phyloP scores from a whole-genome alignment of 1,140 invertebrate species.

The Euglossa dilemma region DNA sequence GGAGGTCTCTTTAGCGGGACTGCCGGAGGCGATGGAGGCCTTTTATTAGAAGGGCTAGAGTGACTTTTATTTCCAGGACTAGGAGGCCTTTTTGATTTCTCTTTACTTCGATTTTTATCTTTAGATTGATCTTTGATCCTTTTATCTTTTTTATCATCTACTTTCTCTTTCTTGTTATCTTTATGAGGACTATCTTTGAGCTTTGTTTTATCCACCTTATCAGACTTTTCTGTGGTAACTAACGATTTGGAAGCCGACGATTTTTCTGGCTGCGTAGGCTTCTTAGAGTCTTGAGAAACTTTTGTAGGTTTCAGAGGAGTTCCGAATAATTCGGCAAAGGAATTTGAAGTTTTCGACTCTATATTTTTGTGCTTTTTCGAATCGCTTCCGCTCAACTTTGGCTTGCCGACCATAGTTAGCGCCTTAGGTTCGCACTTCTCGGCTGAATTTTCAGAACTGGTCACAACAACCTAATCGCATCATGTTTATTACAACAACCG shows the following conservation, averaged over 20 bases:
- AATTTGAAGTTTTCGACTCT: conserved; percentile 85
- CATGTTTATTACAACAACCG: background rate
- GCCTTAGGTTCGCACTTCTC: conserved; percentile 78
- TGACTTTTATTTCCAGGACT: conserved; percentile 82
- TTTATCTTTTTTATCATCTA: conserved; percentile 86
- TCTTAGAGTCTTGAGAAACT: conserved; percentile 85
- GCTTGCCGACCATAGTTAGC: conserved; percentile 85
- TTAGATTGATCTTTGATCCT: conserved; percentile 84
- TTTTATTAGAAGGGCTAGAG: conserved; percentile 71
- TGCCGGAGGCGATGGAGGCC: conserved; percentile 65
- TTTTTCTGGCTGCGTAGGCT: conserved; percentile 79
- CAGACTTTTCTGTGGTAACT: conserved; percentile 78
- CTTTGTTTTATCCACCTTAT: conserved; percentile 87
- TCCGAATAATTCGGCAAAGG: conserved; percentile 91
- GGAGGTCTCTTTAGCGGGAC: conserved; percentile 70
- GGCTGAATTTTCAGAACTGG: conserved; percentile 69
- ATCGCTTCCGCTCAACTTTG: conserved; percentile 85
- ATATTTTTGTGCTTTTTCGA: conserved; percentile 85
- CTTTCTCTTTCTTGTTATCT: conserved; percentile 83
- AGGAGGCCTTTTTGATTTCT: conserved; percentile 85
- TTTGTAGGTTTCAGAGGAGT: conserved; percentile 88
- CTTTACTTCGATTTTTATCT: conserved; percentile 85
- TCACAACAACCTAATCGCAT: conserved; percentile 66
- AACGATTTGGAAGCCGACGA: conserved; percentile 72
- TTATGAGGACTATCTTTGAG: conserved; percentile 83